Conservation (phyloP, 2,113 vertebrate species). For the Microcebus jonahi region DNA sequence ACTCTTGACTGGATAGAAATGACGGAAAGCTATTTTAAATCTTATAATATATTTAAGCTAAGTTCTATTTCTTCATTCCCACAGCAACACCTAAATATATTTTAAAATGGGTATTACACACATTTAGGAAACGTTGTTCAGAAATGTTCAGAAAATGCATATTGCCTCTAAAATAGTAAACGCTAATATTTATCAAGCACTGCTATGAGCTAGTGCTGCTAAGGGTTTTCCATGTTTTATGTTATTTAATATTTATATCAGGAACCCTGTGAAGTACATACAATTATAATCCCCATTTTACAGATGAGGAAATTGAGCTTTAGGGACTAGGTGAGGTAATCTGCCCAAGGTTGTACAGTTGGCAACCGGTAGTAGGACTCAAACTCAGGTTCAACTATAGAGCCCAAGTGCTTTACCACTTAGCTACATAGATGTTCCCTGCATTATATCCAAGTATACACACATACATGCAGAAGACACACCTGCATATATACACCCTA, state of each 20-base stretch:
- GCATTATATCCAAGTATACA: not conserved
- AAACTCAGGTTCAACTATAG: not conserved
- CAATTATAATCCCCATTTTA: not conserved
- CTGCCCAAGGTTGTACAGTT: not conserved
- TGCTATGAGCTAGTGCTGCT: not conserved
- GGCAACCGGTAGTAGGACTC: not conserved
- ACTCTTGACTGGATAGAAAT: not conserved
- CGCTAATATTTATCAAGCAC: not conserved
- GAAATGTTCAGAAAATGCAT: not conserved
- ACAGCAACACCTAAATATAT: not conserved
- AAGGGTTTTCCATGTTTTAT: not conserved
- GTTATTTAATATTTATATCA: slow-evolving; percentile 2
- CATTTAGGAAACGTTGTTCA: not conserved
- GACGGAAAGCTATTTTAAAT: not conserved
- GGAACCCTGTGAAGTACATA: not conserved
- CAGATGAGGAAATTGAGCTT: not conserved
- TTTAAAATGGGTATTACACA: not conserved
- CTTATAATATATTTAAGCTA: not conserved
- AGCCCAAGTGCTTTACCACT: not conserved
- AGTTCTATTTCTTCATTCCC: not conserved
- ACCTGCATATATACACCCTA: not conserved
- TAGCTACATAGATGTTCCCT: not conserved
- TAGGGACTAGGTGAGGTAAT: not conserved
- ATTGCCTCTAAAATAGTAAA: not conserved
- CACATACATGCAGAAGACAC: not conserved